phyloP scores from a whole-genome alignment of 2,797 vertebrate genomes.

The Poecilia wingei region DNA sequence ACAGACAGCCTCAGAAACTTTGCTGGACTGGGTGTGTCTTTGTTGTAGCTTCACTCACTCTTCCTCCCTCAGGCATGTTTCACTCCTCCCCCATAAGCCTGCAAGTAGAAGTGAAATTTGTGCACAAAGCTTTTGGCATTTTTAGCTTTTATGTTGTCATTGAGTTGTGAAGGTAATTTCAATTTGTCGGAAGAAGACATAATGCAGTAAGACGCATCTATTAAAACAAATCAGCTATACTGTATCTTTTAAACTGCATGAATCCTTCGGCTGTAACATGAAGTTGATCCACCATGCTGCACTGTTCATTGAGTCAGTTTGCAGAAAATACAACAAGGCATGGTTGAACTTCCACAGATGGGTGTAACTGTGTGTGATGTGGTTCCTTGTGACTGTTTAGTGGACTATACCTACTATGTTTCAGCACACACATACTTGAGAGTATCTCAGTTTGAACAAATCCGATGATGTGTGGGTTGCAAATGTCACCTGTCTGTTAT shows the following conservation, averaged over 20 bases:
- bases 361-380: conserved; percentile 32
- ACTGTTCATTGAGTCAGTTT: conserved; percentile 18
- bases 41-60: conserved; percentile 49
- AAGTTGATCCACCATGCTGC: neutral
- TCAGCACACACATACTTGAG: conserved; percentile 31
- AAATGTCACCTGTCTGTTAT: neutral
- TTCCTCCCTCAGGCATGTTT: conserved; percentile 51
- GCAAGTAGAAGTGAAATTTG: conserved; percentile 37
- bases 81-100: conserved; percentile 41
- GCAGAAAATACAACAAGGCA: conserved; percentile 13
- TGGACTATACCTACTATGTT: conserved; percentile 22
- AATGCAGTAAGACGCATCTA: neutral
- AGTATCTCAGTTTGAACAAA: conserved; percentile 20
- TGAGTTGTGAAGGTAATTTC: neutral
- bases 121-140: conserved; percentile 1
- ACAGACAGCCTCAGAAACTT: conserved; percentile 62
- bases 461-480: neutral
- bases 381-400: conserved; percentile 10
- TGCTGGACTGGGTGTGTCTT: conserved; percentile 80
- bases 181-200: neutral
- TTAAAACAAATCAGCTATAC: neutral
- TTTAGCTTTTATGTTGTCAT: neutral
- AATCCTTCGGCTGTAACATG: neutral
- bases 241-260: neutral
- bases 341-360: conserved; percentile 18